Evolutionary conservation across 2,888 invertebrate species (phyloP), one percentile per base, ranked within the genome.

Genomic region (Sinelater perroti): DNA sequence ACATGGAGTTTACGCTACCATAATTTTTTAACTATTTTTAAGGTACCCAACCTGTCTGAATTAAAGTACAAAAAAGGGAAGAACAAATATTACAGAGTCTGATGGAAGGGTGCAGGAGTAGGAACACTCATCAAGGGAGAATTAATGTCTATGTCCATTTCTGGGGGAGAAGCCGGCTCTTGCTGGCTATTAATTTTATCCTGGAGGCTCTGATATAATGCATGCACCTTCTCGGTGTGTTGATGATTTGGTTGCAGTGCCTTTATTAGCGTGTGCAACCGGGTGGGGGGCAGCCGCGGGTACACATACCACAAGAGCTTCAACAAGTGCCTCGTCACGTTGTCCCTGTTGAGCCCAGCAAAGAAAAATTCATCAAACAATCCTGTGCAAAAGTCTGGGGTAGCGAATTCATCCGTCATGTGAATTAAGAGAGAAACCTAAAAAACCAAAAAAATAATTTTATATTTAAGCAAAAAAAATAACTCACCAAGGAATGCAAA

Each of bases 291-390:
- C 55, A 97, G 77, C 76, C 93, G 93, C 13, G 87, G 88, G 77
- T 95, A 88, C 61, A 95, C 88, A 73, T 94, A 94, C 93, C 94
- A 96, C 26, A 97, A 78, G 42, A 97, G 81, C 74, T 96, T 93
- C 38, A 96, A 78, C 72, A 97, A 83, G 81, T 97, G 97, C 45
- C 95, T 85, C 2, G 92, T 90, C 0, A 96, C 95, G 81, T 95
- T 96, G 72, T 97, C 96, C 61, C 91, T 86, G 1, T 89, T 87
- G 11, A 96, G 81, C 0, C 93, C 93, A 53, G 95, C 94, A 77
- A 95, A 90, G 71, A 97, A 91, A 77, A 97, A 97, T 76, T 96
- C 95, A 78, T 97, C 96, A 80, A 97, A 96, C 33, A 97, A 85
- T 1, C 93, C 93, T 1, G 95, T 95, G 78, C 95, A 96, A 75